Percentiles rank a stretch among this genome's conserved stretches.
These are phyloP conservation scores for Liparis tanakae DNA, from an alignment of 2,797 vertebrate genomes.

Conservation along the genomic window DNA sequence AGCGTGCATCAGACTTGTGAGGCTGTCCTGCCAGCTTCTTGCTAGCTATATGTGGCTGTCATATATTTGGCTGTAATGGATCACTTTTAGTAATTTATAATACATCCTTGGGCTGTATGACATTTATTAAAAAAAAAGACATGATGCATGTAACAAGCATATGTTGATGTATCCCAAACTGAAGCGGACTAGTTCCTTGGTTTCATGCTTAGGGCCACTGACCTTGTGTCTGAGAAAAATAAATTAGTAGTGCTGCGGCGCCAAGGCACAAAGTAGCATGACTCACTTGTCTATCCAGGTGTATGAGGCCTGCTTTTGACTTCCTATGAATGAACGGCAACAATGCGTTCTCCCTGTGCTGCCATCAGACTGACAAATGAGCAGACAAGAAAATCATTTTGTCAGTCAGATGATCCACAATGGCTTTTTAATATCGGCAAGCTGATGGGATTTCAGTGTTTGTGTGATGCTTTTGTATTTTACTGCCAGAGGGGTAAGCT, in stretches of 20 bases:
- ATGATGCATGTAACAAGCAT: neutral
- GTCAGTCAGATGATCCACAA: constrained; percentile 34
- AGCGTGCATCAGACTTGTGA: too few relatives aligned
- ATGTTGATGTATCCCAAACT: neutral
- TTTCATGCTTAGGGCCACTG: neutral
- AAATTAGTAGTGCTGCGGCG: neutral
- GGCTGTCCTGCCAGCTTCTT: too few relatives aligned
- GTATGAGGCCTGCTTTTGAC: neutral
- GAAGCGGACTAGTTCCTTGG: neutral
- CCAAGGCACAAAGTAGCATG: neutral
- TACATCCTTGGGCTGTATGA: too few relatives aligned
- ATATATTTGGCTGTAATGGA: too few relatives aligned
- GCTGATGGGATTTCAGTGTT: constrained; percentile 29
- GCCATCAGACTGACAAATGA: constrained; percentile 41
- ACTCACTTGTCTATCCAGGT: constrained; percentile 2
- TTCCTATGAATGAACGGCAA: constrained; percentile 19
- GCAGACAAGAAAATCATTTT: constrained; percentile 28
- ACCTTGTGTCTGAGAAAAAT: neutral
- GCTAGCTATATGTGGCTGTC: too few relatives aligned
- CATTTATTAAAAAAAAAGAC: neutral
- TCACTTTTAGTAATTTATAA: too few relatives aligned
- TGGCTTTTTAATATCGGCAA: constrained; percentile 40
- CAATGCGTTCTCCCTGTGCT: constrained; percentile 18
- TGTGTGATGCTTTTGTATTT: constrained; percentile 25
- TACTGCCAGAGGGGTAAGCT: neutral